Base-by-base conservation (phyloP, 30 jellyfish, hydroid and myxozoan genomes). In the Cassiopea xamachana region DNA sequence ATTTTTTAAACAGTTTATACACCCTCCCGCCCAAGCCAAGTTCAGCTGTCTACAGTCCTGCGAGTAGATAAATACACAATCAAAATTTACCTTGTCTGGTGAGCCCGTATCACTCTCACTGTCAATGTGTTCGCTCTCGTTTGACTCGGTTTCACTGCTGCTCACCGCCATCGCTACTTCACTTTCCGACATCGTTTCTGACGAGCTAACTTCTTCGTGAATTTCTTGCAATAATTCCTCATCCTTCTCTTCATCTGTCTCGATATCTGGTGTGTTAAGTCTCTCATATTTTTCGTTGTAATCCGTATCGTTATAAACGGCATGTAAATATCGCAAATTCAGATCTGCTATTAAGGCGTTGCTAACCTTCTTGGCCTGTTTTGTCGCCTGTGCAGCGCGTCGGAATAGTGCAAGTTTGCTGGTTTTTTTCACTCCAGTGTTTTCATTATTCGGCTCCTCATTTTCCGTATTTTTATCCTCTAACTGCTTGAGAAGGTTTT, bases 231-330 rank as follows among this genome's bases (percentile, higher is more conserved):
- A 49, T 2, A 88, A 69, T 13, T 69, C 95, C 44, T 68, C 80
- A 46, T 88, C 95, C 1, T 78, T 80, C 76, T 88, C 95, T 69
- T 88, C 95, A 50, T 88, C 95, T 12, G 95, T 88, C 14, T 78
- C 90, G 7, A 88, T 39, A 2, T 88, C 95, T 55, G 95, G 95
- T 1, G 95, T 88, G n/a, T 81, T 58, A 12, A 79, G 7, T 46
- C 81, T 78, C 10, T 78, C 71, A 75, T 88, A 88, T 58, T 71
- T 88, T 48, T 79, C 90, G 58, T 88, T 88, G 64, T 48, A 88
- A 60, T 88, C 95, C 0, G 95, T 90, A 16, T 88, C 95, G 48
- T 69, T n/a, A 61, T 75, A 19, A 13, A 72, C 69, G 46, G 90
- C 90, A 1, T 78, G 60, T 51, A 88, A 69, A 59, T 88, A 88